Evolutionary conservation across 2,797 vertebrate genomes (phyloP).

Genomic region (Spinus olivaceus): DNA sequence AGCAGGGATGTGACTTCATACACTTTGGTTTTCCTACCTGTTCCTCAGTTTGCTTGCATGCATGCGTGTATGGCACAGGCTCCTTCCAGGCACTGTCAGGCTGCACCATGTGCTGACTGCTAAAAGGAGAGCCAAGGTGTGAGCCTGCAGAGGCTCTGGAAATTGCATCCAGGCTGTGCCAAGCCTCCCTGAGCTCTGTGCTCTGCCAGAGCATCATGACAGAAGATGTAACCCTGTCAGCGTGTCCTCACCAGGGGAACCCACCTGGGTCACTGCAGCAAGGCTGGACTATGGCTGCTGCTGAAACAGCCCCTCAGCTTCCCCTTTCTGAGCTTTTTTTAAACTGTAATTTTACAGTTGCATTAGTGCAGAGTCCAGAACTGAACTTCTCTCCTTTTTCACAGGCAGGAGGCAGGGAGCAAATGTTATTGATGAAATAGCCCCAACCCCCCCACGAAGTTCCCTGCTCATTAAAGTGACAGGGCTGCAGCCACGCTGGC

Average conservation of each 20-base stretch:
- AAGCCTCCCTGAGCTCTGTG: background rate
- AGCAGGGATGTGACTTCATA: background rate
- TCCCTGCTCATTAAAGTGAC: background rate
- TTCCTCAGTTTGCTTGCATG: background rate
- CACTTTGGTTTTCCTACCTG: background rate
- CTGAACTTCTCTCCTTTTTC: background rate
- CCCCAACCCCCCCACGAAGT: background rate
- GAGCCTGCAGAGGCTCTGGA: background rate
- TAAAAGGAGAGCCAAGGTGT: background rate
- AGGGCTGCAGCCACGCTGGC: background rate
- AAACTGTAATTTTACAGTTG: background rate
- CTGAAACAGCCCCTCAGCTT: background rate
- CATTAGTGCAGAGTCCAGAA: background rate
- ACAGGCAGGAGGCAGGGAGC: background rate
- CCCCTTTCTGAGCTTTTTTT: background rate
- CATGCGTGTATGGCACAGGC: background rate
- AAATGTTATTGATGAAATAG: background rate
- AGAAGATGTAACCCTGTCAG: background rate
- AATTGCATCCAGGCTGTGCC: background rate
- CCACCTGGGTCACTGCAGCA: background rate
- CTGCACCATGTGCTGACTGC: background rate
- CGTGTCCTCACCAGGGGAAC: rapidly evolving
- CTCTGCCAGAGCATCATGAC: background rate
- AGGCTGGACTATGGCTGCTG: background rate
- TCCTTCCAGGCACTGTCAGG: background rate